Conservation (phyloP, 1,140 invertebrate species). For the Psilanteris sp. region DNA sequence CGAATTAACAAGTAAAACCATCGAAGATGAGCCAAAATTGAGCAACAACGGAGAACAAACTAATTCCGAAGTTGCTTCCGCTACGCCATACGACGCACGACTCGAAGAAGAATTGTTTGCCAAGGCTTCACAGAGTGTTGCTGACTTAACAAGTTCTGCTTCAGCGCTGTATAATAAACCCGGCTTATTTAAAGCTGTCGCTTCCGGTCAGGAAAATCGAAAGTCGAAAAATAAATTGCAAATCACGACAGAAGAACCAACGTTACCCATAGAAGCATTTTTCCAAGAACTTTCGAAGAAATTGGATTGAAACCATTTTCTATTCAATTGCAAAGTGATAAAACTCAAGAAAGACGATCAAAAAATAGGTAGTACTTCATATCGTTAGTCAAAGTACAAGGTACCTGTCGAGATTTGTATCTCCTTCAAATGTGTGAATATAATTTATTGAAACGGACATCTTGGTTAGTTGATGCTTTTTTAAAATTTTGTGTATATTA, state of each 20-base stretch:
- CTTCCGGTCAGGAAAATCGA: constrained; percentile 68
- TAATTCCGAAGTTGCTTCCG: constrained; percentile 24
- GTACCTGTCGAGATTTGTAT: constrained; percentile 26
- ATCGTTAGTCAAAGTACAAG: constrained; percentile 40
- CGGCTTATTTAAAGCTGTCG: constrained; percentile 77
- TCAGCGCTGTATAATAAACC: constrained; percentile 77
- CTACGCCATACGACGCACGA: constrained; percentile 51
- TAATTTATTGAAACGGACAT: constrained; percentile 37
- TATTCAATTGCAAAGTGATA: too few species aligned
- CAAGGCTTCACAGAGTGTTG: constrained; percentile 78
- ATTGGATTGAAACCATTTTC: constrained; percentile 58
- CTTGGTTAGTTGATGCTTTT: constrained; percentile 5
- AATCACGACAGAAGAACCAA: constrained; percentile 79
- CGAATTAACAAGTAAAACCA: constrained; percentile 36
- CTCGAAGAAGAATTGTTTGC: constrained; percentile 74
- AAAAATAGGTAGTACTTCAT: constrained; percentile 46
- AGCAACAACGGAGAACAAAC: constrained; percentile 30
- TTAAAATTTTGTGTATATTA: constrained; percentile 24
- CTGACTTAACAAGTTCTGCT: constrained; percentile 80
- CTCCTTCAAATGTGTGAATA: constrained; percentile 16
- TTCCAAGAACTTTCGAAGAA: constrained; percentile 77
- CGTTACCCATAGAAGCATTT: constrained; percentile 81
- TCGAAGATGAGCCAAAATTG: constrained; percentile 36
- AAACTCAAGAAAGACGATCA: constrained; percentile 16
- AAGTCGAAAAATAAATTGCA: constrained; percentile 71